A percentile compares a stretch with the other conserved stretches of the same genome.
Evolutionary conservation across 1,140 invertebrate species (phyloP).

Genomic region (Pygmarrhopalites habei): DNA sequence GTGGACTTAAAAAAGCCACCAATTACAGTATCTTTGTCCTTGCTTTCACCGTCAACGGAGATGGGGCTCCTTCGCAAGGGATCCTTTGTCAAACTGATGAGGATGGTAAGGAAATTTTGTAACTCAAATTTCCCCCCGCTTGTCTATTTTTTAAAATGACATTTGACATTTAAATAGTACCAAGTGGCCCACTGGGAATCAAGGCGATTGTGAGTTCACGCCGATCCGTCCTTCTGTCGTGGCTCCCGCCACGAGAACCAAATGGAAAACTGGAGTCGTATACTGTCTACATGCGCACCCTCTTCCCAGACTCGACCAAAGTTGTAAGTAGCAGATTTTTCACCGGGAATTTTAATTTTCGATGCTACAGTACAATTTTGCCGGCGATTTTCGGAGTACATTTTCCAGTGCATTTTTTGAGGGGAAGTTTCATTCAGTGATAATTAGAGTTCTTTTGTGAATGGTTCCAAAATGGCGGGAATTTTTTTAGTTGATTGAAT

Average conservation of each 20-base stretch:
- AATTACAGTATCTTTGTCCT: slow-evolving; percentile 51
- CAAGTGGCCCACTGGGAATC: slow-evolving; percentile 74
- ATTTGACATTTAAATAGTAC: too few relatives aligned
- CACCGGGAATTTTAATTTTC: not conserved
- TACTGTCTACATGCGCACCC: slow-evolving; percentile 56
- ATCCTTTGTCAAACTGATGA: slow-evolving; percentile 49
- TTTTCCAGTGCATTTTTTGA: too few relatives aligned
- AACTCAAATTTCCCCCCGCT: too few relatives aligned
- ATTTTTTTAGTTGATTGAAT: too few relatives aligned
- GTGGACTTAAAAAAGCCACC: slow-evolving; percentile 39
- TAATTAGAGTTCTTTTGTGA: too few relatives aligned
- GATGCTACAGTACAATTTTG: not conserved
- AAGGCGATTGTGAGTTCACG: slow-evolving; percentile 77
- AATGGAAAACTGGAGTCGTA: slow-evolving; percentile 56
- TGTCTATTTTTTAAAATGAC: too few relatives aligned
- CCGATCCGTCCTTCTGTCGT: slow-evolving; percentile 78
- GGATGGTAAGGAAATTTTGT: slow-evolving; percentile 40
- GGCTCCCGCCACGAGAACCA: slow-evolving; percentile 54
- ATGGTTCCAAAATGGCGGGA: too few relatives aligned
- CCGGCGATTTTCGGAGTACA: too few relatives aligned
- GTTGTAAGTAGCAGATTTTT: slow-evolving; percentile 23
- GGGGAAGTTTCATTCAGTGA: too few relatives aligned
- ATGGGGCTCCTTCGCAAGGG: slow-evolving; percentile 47
- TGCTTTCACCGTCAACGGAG: slow-evolving; percentile 50
- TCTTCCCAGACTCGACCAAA: slow-evolving; percentile 24